These are phyloP conservation scores for Sesia bembeciformis DNA, from an alignment of 2,888 invertebrate genomes.

Conservation along the genomic window DNA sequence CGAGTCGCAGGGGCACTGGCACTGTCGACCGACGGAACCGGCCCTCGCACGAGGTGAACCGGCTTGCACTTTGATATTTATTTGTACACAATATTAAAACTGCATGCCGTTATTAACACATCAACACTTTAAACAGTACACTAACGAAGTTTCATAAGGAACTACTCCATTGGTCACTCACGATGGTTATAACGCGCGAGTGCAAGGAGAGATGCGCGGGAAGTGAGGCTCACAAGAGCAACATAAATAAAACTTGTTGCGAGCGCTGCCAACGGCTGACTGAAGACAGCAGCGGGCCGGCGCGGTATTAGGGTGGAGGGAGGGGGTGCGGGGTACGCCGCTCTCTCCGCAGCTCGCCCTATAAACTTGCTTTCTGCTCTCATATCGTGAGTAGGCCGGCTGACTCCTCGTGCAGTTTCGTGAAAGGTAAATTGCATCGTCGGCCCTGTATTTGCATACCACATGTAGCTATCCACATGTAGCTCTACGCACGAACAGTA, in stretches of 20 bases:
- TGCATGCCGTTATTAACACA: constrained; percentile 4
- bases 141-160: constrained; percentile 23
- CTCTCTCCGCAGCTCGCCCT: constrained; percentile 41
- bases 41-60: constrained; percentile 41
- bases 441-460: constrained; percentile 7
- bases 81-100: constrained; percentile 15
- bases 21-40: constrained; percentile 31
- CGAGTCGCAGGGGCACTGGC: constrained; percentile 20
- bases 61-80: constrained; percentile 24
- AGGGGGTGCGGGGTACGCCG: constrained; percentile 7
- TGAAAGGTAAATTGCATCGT: constrained; percentile 48
- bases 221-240: constrained; percentile 5
- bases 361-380: constrained; percentile 53
- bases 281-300: constrained; percentile 14
- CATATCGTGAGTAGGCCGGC: constrained; percentile 42
- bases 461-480: no score
- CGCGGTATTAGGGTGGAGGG: background rate
- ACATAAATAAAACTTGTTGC: constrained; percentile 11
- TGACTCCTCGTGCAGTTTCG: constrained; percentile 34
- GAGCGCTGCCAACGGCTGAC: constrained; percentile 16
- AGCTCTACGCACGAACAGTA: no score
- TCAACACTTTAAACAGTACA: constrained; percentile 4
- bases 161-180: constrained; percentile 20
- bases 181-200: constrained; percentile 23
- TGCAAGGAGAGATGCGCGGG: constrained; percentile 27